phyloP scores from a whole-genome alignment of 1,140 invertebrate species.

The Hylaeus volcanicus region DNA sequence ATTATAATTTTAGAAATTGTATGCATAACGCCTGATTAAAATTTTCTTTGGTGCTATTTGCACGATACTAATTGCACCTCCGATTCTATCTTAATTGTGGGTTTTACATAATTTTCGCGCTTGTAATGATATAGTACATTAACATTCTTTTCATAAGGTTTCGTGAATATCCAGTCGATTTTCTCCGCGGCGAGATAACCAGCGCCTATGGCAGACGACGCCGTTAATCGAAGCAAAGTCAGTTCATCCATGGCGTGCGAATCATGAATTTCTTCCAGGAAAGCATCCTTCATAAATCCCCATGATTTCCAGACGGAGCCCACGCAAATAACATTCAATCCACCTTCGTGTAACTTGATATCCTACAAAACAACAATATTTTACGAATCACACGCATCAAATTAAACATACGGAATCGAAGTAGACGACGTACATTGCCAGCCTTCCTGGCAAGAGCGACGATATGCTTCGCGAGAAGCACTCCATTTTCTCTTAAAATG shows the following conservation, averaged over 20 bases:
- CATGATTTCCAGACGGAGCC: constrained; percentile 98
- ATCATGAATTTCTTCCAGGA: constrained; percentile 82
- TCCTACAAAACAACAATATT: constrained; percentile 70
- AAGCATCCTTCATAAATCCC: constrained; percentile 88
- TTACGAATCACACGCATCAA: neutral
- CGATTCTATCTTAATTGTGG: neutral
- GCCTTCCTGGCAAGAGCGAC: constrained; percentile 87
- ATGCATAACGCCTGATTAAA: neutral
- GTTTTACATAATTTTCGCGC: constrained; percentile 55
- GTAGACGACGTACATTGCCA: constrained; percentile 79
- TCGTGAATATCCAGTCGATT: constrained; percentile 78
- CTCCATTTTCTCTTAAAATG: constrained; percentile 90
- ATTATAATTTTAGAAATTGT: no score
- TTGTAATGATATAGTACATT: constrained; percentile 81
- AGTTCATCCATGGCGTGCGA: constrained; percentile 81
- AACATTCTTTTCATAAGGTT: constrained; percentile 81
- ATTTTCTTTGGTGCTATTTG: neutral
- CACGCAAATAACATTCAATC: constrained; percentile 93
- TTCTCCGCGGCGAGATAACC: constrained; percentile 87
- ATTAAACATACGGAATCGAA: neutral
- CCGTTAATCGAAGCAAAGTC: constrained; percentile 84
- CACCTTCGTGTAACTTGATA: constrained; percentile 81
- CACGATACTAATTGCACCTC: neutral
- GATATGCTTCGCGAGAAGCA: constrained; percentile 87
- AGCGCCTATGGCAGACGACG: constrained; percentile 87